Evolutionary conservation across 2,113 vertebrate genomes (phyloP), one percentile per base, ranked within the genome.

Genomic region (Dasyornis broadbenti): DNA sequence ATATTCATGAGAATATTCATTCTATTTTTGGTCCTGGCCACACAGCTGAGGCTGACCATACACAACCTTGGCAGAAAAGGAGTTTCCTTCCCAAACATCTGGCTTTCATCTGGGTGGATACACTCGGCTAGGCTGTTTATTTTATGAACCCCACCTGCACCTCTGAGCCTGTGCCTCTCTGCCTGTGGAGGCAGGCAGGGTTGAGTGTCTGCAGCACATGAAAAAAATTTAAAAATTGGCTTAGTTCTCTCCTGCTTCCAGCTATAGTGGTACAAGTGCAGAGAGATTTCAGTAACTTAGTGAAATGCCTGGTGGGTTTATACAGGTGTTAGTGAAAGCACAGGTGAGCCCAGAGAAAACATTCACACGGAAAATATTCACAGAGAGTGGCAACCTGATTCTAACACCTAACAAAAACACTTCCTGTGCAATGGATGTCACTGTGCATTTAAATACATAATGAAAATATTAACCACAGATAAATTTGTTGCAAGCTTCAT

Each of bases 81-180:
- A 18, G 68, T 78, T 95, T 92, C 73, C 88, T 91, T 94, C 77
- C 83, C 30, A 71, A 92, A 57, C 80, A 96, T 84, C 89, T 94
- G 94, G 90, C 59, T 94, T 93, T 84, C 89, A 83, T 92, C 87
- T 72, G 70, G 59, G 53, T 0, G 27, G 84, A 79, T 56, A 45
- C 24, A 21, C 31, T 90, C 28, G 31, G 69, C 71, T 77, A 60
- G 37, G 73, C 49, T 0, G 0, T 82, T 90, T 66, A 40, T 92
- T 95, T 91, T 78, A 84, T 22, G 35, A 84, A 27, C 53, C 72
- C 19, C 47, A 59, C 54, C 71, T 68, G 63, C 31, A 37, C 44
- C 53, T 33, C 83, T 68, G 44, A 59, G 50, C 21, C 59, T 56
- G 49, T 33, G 40, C 13, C 16, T 27, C 56, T 86, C 53, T 75